phyloP scores from a whole-genome alignment of 2,888 invertebrate genomes.

The Acanthosepion esculentum region DNA sequence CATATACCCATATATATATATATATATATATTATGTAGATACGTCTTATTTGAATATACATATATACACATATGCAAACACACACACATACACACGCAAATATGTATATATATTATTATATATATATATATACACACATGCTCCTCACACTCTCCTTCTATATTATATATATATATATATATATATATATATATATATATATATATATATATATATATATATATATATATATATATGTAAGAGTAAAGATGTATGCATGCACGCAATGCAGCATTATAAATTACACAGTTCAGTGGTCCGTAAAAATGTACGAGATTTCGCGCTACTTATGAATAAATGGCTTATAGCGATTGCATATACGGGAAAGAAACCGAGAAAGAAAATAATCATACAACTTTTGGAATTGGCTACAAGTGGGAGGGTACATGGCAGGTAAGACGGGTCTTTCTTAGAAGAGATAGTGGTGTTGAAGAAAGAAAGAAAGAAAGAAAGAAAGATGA shows the following conservation, averaged over 20 bases:
- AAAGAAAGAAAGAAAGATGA: too few species aligned
- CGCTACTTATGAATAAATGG: neutral
- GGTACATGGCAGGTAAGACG: neutral
- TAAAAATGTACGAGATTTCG: neutral
- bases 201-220: neutral
- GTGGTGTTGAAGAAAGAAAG: too few species aligned
- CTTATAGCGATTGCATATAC: neutral
- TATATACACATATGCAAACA: too few species aligned
- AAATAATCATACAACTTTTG: neutral
- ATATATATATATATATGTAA: neutral
- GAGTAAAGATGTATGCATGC: neutral
- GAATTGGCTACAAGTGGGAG: neutral
- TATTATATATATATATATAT: neutral
- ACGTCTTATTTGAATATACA: too few species aligned
- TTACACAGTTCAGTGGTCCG: constrained; percentile 15
- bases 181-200: neutral
- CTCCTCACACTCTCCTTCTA: neutral
- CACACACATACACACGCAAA: neutral
- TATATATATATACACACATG: too few species aligned
- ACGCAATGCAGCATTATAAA: neutral
- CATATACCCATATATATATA: too few species aligned
- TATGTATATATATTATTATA: too few species aligned
- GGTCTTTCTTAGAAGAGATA: neutral
- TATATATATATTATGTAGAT: too few species aligned
- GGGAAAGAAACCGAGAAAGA: neutral